Percentiles rank a stretch among this genome's conserved stretches.
These are phyloP conservation scores for Odocoileus hemionus DNA, from an alignment of 2,113 vertebrate species.

Conservation along the genomic window DNA sequence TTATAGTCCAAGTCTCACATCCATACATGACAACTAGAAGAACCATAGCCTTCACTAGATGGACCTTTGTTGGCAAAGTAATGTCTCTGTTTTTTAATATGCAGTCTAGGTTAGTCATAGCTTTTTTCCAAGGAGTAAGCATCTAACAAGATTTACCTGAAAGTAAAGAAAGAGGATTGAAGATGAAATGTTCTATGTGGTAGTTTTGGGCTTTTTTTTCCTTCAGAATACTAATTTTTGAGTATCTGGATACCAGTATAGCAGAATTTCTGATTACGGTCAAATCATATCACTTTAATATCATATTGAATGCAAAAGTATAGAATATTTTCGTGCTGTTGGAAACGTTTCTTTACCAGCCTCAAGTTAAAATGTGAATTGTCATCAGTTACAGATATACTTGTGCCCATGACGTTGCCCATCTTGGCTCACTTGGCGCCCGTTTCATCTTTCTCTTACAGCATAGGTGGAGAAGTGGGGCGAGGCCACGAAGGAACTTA, in stretches of 20 bases:
- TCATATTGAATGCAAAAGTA: background rate
- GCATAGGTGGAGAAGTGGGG: slow-evolving; percentile 92
- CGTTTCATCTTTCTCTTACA: slow-evolving; percentile 73
- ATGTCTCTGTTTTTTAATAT: no score
- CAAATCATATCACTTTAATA: background rate
- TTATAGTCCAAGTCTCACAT: no score
- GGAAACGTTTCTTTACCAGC: background rate
- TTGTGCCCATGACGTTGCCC: accelerated
- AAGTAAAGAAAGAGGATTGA: background rate
- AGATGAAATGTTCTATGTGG: background rate
- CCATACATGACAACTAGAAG: no score
- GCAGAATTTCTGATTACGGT: background rate
- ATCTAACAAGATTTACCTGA: background rate
- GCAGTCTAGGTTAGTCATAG: no score
- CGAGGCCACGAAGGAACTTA: slow-evolving; percentile 88
- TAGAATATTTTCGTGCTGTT: background rate
- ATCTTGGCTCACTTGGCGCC: accelerated
- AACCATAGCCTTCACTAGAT: no score
- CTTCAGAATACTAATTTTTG: background rate
- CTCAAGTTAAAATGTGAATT: background rate
- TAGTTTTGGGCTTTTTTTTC: background rate
- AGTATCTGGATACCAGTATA: background rate
- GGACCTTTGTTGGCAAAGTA: no score
- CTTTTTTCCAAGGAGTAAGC: no score
- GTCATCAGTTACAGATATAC: accelerated